These are phyloP conservation scores for Neoascia interrupta DNA, from an alignment of 2,888 invertebrate genomes.

Conservation along the genomic window DNA sequence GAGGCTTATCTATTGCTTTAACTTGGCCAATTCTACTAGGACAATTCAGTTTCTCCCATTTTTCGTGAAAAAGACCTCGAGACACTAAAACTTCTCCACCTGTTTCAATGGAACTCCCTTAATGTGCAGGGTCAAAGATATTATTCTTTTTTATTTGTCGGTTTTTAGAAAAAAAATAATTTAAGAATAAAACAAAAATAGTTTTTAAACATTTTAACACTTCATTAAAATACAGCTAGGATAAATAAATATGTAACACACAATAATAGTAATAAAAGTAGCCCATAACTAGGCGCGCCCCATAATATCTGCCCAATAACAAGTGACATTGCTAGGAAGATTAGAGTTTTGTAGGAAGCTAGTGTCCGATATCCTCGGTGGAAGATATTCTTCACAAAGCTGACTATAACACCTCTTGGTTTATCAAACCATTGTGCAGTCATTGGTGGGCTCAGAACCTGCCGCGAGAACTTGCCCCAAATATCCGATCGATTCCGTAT, in stretches of 20 bases:
- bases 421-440: slow-evolving; percentile 79
- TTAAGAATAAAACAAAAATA: no score
- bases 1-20: no score
- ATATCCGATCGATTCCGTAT: slow-evolving; percentile 82
- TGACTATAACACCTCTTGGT: slow-evolving; percentile 75
- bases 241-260: slow-evolving; percentile 73
- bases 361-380: slow-evolving; percentile 76
- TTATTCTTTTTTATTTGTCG: no score
- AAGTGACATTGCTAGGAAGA: slow-evolving; percentile 64
- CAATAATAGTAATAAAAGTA: slow-evolving; percentile 72
- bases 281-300: slow-evolving; percentile 74
- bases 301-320: slow-evolving; percentile 74
- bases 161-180: no score
- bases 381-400: slow-evolving; percentile 74
- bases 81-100: no score
- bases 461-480: slow-evolving; percentile 76
- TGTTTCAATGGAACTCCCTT: no score
- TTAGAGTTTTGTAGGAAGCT: slow-evolving; percentile 74
- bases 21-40: no score
- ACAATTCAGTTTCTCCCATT: no score
- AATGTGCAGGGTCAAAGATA: no score
- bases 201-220: no score
- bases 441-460: slow-evolving; percentile 77
- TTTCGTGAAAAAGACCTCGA: no score
- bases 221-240: slow-evolving; percentile 74